Conservation (phyloP, 2,113 vertebrate genomes). For the Triplophysa siluroides region DNA sequence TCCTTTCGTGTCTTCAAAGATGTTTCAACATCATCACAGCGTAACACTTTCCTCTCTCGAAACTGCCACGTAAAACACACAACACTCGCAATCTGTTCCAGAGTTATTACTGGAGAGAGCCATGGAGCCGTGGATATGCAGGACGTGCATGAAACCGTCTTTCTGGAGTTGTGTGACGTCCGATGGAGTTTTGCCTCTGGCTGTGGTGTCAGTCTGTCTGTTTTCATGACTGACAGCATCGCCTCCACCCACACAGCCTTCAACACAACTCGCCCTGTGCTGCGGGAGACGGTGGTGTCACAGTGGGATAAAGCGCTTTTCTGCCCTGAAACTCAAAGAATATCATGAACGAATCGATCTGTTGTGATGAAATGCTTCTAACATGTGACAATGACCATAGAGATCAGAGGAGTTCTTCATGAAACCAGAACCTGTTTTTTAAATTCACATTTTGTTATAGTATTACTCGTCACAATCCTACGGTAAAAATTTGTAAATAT, state of each 20-base stretch:
- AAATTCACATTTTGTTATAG: too few species aligned
- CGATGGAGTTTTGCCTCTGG: slow-evolving; percentile 35
- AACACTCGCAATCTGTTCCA: background rate
- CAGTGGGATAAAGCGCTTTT: background rate
- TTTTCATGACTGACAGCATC: slow-evolving; percentile 25
- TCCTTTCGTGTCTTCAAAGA: background rate
- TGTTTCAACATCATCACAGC: background rate
- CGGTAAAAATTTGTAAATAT: background rate
- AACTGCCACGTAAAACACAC: background rate
- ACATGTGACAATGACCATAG: background rate
- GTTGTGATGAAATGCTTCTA: background rate
- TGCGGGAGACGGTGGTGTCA: background rate
- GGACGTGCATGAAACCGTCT: background rate
- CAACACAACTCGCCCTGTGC: slow-evolving; percentile 7
- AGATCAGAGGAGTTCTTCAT: too few species aligned
- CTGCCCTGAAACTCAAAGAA: background rate
- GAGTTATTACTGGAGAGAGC: slow-evolving; percentile 5
- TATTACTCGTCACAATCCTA: too few species aligned
- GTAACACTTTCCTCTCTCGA: background rate
- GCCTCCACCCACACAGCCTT: slow-evolving; percentile 19
- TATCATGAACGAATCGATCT: slow-evolving; percentile 19
- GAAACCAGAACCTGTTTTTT: too few species aligned
- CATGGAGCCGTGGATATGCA: too few species aligned
- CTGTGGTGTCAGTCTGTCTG: slow-evolving; percentile 11
- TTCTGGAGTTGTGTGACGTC: slow-evolving; percentile 26